Evolutionary conservation across 1,140 invertebrate genomes (phyloP).

Genomic region (Olivierus martensii): DNA sequence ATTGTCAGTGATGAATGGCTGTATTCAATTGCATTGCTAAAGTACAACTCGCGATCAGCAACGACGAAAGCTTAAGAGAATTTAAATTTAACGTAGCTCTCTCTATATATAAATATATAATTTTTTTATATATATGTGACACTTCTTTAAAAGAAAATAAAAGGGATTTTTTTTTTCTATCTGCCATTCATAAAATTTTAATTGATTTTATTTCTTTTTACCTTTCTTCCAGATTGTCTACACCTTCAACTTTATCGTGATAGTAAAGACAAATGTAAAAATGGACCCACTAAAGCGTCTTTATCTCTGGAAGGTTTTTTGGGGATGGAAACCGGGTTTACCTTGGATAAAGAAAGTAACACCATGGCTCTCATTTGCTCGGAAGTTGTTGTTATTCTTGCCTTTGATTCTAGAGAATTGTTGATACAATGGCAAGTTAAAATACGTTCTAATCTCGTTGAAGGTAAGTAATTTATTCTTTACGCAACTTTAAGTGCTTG

Average conservation of each 20-base stretch:
- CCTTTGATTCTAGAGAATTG: slow-evolving; percentile 72
- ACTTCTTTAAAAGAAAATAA: too few relatives aligned
- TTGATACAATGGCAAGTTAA: slow-evolving; percentile 82
- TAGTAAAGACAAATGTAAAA: slow-evolving; percentile 72
- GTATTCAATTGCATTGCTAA: too few relatives aligned
- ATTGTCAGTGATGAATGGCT: too few relatives aligned
- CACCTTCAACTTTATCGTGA: slow-evolving; percentile 79
- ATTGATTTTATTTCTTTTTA: too few relatives aligned
- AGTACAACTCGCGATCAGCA: too few relatives aligned
- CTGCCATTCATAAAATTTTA: too few relatives aligned
- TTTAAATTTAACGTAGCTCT: too few relatives aligned
- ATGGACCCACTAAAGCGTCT: slow-evolving; percentile 50
- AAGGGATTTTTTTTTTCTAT: too few relatives aligned
- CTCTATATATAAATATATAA: too few relatives aligned
- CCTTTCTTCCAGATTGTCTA: slow-evolving; percentile 53
- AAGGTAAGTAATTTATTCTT: slow-evolving; percentile 15
- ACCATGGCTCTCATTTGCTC: slow-evolving; percentile 82
- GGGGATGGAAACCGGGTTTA: slow-evolving; percentile 49
- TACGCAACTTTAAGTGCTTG: too few relatives aligned
- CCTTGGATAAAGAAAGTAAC: slow-evolving; percentile 78
- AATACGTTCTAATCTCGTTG: slow-evolving; percentile 38
- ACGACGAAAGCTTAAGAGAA: too few relatives aligned
- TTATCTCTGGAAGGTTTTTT: slow-evolving; percentile 32
- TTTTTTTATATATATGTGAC: too few relatives aligned
- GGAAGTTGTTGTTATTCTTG: slow-evolving; percentile 73